phyloP scores from a whole-genome alignment of 2,888 invertebrate genomes.

The Ichneumoninae sp. region DNA sequence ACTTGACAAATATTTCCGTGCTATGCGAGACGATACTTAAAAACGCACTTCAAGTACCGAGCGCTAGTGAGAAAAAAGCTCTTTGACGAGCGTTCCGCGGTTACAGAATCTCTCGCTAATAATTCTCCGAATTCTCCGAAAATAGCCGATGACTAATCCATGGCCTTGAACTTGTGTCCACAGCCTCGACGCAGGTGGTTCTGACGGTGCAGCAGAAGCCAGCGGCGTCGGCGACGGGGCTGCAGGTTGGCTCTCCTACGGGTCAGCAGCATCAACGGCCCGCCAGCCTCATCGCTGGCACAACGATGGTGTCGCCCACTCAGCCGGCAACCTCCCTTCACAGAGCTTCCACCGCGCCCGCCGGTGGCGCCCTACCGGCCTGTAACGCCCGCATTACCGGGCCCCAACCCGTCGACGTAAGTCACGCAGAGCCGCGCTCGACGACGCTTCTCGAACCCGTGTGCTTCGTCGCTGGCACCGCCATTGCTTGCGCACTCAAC shows the following conservation, averaged over 20 bases:
- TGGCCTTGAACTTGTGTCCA: conserved; percentile 74
- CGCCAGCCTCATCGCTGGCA: conserved; percentile 81
- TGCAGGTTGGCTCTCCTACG: conserved; percentile 80
- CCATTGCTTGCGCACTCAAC: conserved; percentile 1
- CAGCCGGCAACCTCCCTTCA: conserved; percentile 83
- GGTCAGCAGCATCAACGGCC: conserved; percentile 85
- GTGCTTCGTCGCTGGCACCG: conserved; percentile 21
- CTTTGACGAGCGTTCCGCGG: background rate
- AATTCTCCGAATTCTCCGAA: conserved; percentile 62
- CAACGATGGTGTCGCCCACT: conserved; percentile 79
- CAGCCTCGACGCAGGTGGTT: conserved; percentile 89
- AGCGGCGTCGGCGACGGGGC: conserved; percentile 75
- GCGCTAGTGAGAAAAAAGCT: background rate
- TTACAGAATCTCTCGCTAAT: background rate
- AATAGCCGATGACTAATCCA: conserved; percentile 72
- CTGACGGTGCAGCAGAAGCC: conserved; percentile 89
- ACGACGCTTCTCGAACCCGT: conserved; percentile 22
- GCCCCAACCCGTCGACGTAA: conserved; percentile 95
- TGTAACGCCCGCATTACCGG: conserved; percentile 91
- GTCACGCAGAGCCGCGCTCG: conserved; percentile 80
- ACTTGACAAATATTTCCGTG: no score
- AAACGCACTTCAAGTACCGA: no score
- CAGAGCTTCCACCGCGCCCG: conserved; percentile 80
- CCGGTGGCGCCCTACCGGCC: conserved; percentile 85
- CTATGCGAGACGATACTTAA: no score